Evolutionary conservation across 2,797 vertebrate species (phyloP).

Genomic region (Urophycis tenuis): DNA sequence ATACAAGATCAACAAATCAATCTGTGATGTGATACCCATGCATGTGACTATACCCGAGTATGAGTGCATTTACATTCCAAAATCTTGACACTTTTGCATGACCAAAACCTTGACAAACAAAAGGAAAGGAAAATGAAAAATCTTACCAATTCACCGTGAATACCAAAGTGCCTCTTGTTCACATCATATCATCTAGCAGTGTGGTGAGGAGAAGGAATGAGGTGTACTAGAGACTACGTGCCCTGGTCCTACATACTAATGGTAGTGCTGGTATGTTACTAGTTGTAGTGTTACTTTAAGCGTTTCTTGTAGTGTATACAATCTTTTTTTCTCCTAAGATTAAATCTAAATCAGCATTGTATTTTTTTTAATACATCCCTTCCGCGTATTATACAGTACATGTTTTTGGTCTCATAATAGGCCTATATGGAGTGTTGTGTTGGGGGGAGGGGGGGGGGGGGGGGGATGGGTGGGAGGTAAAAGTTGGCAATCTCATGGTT

Average conservation of each 20-base stretch:
- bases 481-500: conserved; percentile 61
- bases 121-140: conserved; percentile 60
- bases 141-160: conserved; percentile 46
- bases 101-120: conserved; percentile 59
- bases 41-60: conserved; percentile 59
- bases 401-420: conserved; percentile 59
- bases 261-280: conserved; percentile 42
- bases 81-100: conserved; percentile 47
- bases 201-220: conserved; percentile 41
- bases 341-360: conserved; percentile 63
- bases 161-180: conserved; percentile 43
- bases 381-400: conserved; percentile 46
- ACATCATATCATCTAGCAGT: conserved; percentile 38
- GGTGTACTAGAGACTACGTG: conserved; percentile 42
- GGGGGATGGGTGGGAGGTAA: conserved; percentile 61
- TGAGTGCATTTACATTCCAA: conserved; percentile 69
- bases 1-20: conserved; percentile 25
- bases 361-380: conserved; percentile 42
- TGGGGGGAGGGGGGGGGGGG: conserved; percentile 44
- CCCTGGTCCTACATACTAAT: conserved; percentile 46
- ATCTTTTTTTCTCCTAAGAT: conserved; percentile 39
- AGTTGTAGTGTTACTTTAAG: conserved; percentile 35
- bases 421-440: conserved; percentile 47
- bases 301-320: conserved; percentile 46
- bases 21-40: conserved; percentile 58